Evolutionary conservation across 2,113 vertebrate genomes (phyloP), one percentile per base, ranked within the genome.

Genomic region (Panurus biarmicus): DNA sequence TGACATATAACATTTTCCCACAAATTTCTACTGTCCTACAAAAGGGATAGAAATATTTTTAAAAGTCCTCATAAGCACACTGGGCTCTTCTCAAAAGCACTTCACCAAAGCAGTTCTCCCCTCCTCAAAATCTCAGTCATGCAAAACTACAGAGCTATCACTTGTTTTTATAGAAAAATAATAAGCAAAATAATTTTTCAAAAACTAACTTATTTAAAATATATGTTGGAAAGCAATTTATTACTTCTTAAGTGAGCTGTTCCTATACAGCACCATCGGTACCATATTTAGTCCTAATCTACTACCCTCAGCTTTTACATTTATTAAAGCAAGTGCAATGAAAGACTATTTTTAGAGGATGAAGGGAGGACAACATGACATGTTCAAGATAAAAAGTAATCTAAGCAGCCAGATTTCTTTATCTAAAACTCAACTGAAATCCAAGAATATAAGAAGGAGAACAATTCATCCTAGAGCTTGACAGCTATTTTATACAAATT

Each of bases 271-370:
- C n/a, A 90, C 47, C 90, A 92, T 85, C 78, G 72, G 65, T 71
- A 94, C 21, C 11, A 35, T 88, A 96, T 92, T 94, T 56, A 85
- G 54, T 38, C 90, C 51, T 67, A 97, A 96, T 91, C 89, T 95
- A 82, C 57, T 81, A 90, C 28, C 10, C 24, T n/a, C 13, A 62
- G 67, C 23, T 79, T 89, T 92, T 75, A 88, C 56, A 89, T 74
- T 72, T 86, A 89, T 72, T 85, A 96, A 94, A 91, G 85, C 26
- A 94, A 95, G 25, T 78, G 50, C 28, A 92, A 87, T 45, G 36
- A 48, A 89, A 92, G 72, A 78, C 62, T 91, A 75, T 90, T 95
- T 86, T 87, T 67, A 67, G 33, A 18, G 44, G 35, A 77, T 80
- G 45, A 81, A 84, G 31, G 70, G 64, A 93, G 53, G 70, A 92